phyloP scores from a whole-genome alignment of 92 coral and sea anemone species.

The Umimayanthus kanabou region DNA sequence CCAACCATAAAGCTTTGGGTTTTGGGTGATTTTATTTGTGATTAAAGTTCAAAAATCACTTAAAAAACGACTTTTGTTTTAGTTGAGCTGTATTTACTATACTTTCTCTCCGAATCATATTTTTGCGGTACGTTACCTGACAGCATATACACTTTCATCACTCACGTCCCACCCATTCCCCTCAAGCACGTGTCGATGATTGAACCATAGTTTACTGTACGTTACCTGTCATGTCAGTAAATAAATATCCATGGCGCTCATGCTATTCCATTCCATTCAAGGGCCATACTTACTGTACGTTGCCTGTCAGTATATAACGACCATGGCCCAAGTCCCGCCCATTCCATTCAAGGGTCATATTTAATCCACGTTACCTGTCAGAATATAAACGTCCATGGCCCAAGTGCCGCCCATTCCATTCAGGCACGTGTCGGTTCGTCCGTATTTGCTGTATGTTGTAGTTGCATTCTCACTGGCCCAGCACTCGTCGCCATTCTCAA shows the following conservation, averaged over 20 bases:
- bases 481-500: conserved; percentile 15
- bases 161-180: no score
- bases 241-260: no score
- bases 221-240: not conserved
- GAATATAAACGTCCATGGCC: conserved; percentile 29
- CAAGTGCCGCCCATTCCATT: conserved; percentile 13
- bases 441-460: conserved; percentile 18
- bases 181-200: no score
- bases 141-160: not conserved
- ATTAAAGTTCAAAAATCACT: not conserved
- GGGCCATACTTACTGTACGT: no score
- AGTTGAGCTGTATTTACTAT: not conserved
- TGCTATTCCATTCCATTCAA: no score
- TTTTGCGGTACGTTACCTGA: not conserved
- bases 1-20: not conserved
- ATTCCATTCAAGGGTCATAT: not conserved
- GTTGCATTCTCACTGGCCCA: conserved; percentile 31
- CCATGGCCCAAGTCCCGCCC: not conserved
- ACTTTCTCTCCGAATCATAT: not conserved
- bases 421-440: not conserved
- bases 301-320: not conserved
- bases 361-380: not conserved
- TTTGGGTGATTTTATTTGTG: not conserved
- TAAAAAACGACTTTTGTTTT: not conserved
- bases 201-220: no score